Base-by-base conservation (phyloP, 2,888 invertebrate species). In the Ceratothoa steindachneri region DNA sequence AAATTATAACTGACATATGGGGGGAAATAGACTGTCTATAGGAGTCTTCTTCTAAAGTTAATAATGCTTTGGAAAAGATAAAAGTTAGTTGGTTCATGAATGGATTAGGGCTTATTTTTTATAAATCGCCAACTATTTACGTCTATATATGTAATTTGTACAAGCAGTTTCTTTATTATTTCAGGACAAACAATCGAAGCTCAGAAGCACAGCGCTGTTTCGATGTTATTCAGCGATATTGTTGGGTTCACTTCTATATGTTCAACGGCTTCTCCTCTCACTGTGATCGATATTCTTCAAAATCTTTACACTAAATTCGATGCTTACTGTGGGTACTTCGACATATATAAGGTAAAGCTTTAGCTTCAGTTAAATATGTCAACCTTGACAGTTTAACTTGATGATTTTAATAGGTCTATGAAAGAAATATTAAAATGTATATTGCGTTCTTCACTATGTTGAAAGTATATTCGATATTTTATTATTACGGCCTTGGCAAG, bases 231-330 rank as follows among this genome's bases (percentile, higher is more conserved):
- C 86, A 95, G 95, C 82, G 96, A 97, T 83, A 95, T 97, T 72
- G 96, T 97, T 0, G 96, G 96, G 24, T 97, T 97, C 85, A 97
- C 96, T 0, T 93, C 94, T 41, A 97, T 97, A 82, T 97, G 97
- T 82, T 93, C 95, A 0, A 92, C 94, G 0, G 93, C 95, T 24
- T 95, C 95, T 0, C 96, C 96, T 0, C 93, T 97, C 89, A 93
- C 93, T 93, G 94, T 95, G 65, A 95, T 97, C 82, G 93, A 90
- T 82, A 96, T 97, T 95, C 87, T 97, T 67, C 94, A 95, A 83
- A 90, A 92, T 81, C 87, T 97, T 67, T 97, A 97, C 86, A 94
- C 94, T 83, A 92, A 93, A 82, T 97, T 96, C 82, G 96, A 97
- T 84, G 89, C 90, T 60, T 95, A 91, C 84, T 96, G 96, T 83